Evolutionary conservation across 2,888 invertebrate genomes (phyloP).

Genomic region (Lasioglossum oenotherae): DNA sequence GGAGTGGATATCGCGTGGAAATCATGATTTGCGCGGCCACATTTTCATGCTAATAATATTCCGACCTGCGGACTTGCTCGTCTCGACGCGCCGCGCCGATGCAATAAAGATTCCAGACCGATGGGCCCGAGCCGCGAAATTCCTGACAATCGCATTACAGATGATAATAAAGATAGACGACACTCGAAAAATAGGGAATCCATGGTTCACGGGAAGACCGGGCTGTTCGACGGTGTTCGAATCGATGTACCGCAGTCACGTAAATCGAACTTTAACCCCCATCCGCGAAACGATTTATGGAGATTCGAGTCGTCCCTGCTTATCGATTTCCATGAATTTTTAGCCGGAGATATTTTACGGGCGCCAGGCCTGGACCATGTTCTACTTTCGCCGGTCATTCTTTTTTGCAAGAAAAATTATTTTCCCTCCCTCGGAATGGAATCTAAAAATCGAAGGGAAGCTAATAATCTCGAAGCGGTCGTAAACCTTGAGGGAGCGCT

Average conservation of each 20-base stretch:
- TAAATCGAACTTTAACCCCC: constrained; percentile 45
- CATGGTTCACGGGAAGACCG: neutral
- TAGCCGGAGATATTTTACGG: constrained; percentile 2
- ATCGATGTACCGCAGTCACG: constrained; percentile 41
- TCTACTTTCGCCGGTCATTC: neutral
- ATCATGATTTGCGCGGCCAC: constrained; percentile 35
- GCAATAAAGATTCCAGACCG: constrained; percentile 47
- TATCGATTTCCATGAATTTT: constrained; percentile 27
- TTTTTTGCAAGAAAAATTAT: neutral
- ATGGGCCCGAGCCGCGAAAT: constrained; percentile 33
- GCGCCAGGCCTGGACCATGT: neutral
- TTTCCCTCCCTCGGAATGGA: neutral
- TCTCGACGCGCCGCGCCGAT: constrained; percentile 19
- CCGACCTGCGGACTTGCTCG: constrained; percentile 10
- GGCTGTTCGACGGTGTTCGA: constrained; percentile 2
- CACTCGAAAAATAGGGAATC: constrained; percentile 41
- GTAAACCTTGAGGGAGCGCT: neutral
- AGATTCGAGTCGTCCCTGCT: constrained; percentile 20
- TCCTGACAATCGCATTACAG: constrained; percentile 54
- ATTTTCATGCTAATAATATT: constrained; percentile 56
- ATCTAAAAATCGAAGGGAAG: neutral
- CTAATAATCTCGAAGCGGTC: neutral
- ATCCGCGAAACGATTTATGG: constrained; percentile 28
- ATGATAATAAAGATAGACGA: constrained; percentile 54
- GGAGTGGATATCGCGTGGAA: constrained; percentile 26